Conservation (phyloP, 2,113 vertebrate genomes). For the Mus musculus region DNA sequence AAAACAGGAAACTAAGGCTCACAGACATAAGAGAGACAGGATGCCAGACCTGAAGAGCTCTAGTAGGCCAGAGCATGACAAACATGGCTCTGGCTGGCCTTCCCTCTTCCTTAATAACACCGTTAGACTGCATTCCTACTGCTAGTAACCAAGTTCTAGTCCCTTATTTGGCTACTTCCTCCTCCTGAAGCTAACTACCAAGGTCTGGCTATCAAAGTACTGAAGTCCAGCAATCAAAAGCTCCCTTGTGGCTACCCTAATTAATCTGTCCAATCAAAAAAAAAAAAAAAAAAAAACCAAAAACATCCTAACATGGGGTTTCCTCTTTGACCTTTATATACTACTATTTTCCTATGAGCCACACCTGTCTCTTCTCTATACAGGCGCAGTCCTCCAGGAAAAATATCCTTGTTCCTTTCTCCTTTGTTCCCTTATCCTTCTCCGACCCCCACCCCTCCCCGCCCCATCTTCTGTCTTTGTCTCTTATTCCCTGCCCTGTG, state of each 20-base stretch:
- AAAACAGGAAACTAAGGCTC: background rate
- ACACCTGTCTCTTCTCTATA: no score
- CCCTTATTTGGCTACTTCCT: background rate
- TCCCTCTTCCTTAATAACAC: background rate
- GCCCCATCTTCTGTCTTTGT: background rate
- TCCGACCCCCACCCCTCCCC: no score
- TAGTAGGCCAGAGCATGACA: background rate
- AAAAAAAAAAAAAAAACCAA: background rate
- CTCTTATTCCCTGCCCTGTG: background rate
- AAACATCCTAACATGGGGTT: background rate
- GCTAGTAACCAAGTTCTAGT: background rate
- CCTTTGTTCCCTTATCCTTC: background rate
- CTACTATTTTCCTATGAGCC: no score
- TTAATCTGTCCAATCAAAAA: background rate
- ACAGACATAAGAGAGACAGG: background rate
- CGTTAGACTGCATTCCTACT: background rate
- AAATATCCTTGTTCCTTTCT: background rate
- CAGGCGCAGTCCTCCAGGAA: background rate
- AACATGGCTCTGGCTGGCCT: background rate
- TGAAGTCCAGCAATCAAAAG: background rate
- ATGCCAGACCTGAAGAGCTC: slow-evolving; percentile 11
- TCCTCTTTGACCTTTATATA: no score
- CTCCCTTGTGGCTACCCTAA: background rate
- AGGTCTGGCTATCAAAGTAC: no score
- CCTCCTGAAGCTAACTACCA: no score